These are phyloP conservation scores for Hemicentrotus pulcherrimus DNA, from an alignment of 35 echinoderm and acorn worm species.

Conservation along the genomic window DNA sequence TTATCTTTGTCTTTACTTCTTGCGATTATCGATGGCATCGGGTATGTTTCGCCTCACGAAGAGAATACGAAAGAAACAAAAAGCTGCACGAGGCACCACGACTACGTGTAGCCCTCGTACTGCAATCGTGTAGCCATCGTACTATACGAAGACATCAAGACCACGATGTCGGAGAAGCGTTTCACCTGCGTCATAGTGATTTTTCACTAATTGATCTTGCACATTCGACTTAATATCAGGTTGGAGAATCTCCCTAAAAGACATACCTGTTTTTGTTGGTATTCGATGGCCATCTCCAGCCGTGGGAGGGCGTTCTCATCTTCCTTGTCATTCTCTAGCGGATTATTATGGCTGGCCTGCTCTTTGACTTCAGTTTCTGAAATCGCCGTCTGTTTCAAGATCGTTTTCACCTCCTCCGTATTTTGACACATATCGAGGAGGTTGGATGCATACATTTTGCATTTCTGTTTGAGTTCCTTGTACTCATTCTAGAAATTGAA, in stretches of 20 bases:
- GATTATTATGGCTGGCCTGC: background rate
- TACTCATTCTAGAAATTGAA: slow-evolving; percentile 73
- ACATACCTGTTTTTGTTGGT: slow-evolving; percentile 92
- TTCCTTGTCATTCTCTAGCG: slow-evolving; percentile 30
- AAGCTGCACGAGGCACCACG: too few relatives aligned
- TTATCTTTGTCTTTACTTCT: too few relatives aligned
- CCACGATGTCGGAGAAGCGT: too few relatives aligned
- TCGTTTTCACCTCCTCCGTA: slow-evolving; percentile 80
- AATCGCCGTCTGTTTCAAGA: slow-evolving; percentile 76
- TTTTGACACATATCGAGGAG: slow-evolving; percentile 97
- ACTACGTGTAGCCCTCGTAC: too few relatives aligned
- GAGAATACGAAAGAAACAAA: too few relatives aligned
- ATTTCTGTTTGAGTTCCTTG: slow-evolving; percentile 72
- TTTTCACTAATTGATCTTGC: too few relatives aligned
- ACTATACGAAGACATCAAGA: too few relatives aligned
- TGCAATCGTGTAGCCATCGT: too few relatives aligned
- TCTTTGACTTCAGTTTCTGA: slow-evolving; percentile 34
- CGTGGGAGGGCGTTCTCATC: slow-evolving; percentile 53
- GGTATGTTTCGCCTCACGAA: too few relatives aligned
- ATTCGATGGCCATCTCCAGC: slow-evolving; percentile 79
- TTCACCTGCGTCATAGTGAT: too few relatives aligned
- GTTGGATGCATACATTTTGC: slow-evolving; percentile 91
- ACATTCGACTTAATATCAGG: too few relatives aligned
- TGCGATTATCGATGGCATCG: too few relatives aligned
- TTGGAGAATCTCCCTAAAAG: background rate